Percentiles rank a stretch among this genome's conserved stretches.
Conservation (phyloP, 2,113 vertebrate genomes). For the Tetrao urogallus region DNA sequence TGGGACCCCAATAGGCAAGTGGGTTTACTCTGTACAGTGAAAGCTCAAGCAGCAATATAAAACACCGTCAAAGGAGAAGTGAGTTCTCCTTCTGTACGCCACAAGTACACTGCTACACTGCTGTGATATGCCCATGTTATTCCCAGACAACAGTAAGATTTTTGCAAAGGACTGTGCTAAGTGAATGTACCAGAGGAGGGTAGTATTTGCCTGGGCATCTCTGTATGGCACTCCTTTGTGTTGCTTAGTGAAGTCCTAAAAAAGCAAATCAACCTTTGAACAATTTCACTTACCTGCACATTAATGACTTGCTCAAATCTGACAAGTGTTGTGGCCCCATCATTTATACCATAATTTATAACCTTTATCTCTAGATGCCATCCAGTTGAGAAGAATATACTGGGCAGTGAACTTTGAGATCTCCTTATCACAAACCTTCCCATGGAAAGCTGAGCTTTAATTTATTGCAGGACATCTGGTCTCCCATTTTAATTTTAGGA, state of each 20-base stretch:
- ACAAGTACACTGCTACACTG: not conserved
- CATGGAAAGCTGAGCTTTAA: not conserved
- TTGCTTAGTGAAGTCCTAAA: conserved; percentile 41
- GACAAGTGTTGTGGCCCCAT: not conserved
- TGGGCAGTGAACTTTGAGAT: not conserved
- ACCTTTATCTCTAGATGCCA: not conserved
- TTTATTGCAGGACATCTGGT: not conserved
- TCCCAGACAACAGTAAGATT: conserved; percentile 6
- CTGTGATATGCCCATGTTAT: not conserved
- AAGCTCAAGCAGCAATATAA: not conserved
- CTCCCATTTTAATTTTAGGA: not conserved
- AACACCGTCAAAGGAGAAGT: not conserved
- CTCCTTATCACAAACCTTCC: not conserved
- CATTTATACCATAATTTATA: not conserved
- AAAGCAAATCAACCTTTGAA: not conserved
- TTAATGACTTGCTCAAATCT: not conserved
- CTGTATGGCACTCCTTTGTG: not conserved
- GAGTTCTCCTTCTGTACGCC: not conserved
- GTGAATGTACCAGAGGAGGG: conserved; percentile 63
- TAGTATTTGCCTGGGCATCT: conserved; percentile 68
- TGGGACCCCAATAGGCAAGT: accelerated
- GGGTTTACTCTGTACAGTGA: not conserved
- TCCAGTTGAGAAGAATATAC: not conserved
- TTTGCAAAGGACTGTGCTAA: conserved; percentile 46
- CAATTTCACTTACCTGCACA: not conserved